Percentiles rank a stretch among this genome's conserved stretches.
phyloP scores from a whole-genome alignment of 2,888 invertebrate species.

The Nomada hirtipes region DNA sequence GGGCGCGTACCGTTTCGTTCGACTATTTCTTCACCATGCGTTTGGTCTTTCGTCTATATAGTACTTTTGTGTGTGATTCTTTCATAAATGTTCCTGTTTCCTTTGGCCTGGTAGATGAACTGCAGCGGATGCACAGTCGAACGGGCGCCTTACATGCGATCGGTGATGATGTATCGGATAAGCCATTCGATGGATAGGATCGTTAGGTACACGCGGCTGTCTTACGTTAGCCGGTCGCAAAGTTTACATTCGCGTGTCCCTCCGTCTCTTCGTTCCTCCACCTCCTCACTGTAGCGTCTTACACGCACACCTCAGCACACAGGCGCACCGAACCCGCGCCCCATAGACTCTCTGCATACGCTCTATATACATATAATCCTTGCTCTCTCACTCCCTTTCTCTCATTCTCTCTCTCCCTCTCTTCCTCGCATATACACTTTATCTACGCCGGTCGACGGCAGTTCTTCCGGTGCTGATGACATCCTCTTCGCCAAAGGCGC shows the following conservation, averaged over 20 bases:
- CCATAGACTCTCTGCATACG: constrained; percentile 25
- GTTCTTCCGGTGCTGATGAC: neutral
- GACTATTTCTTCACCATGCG: constrained; percentile 19
- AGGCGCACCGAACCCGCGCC: constrained; percentile 34
- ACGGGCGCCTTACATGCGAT: constrained; percentile 66
- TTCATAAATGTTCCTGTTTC: neutral
- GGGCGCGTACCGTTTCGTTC: constrained; percentile 65
- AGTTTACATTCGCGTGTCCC: constrained; percentile 36
- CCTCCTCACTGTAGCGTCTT: constrained; percentile 28
- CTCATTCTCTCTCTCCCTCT: neutral
- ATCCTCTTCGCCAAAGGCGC: constrained; percentile 12
- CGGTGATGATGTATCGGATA: constrained; percentile 61
- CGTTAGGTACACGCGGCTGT: constrained; percentile 52
- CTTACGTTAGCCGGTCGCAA: constrained; percentile 40
- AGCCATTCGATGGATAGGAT: constrained; percentile 36
- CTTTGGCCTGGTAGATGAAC: neutral
- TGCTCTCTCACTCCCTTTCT: neutral
- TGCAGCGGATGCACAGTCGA: constrained; percentile 48
- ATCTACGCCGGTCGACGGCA: constrained; percentile 1
- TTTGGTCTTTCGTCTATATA: constrained; percentile 4
- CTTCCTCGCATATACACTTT: neutral
- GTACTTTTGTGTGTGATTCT: neutral
- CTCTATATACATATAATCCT: constrained; percentile 31
- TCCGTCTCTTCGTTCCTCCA: constrained; percentile 28
- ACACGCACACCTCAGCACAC: constrained; percentile 55